These are phyloP conservation scores for Bufotes viridis DNA, from an alignment of 2,797 vertebrate genomes.

Conservation along the genomic window DNA sequence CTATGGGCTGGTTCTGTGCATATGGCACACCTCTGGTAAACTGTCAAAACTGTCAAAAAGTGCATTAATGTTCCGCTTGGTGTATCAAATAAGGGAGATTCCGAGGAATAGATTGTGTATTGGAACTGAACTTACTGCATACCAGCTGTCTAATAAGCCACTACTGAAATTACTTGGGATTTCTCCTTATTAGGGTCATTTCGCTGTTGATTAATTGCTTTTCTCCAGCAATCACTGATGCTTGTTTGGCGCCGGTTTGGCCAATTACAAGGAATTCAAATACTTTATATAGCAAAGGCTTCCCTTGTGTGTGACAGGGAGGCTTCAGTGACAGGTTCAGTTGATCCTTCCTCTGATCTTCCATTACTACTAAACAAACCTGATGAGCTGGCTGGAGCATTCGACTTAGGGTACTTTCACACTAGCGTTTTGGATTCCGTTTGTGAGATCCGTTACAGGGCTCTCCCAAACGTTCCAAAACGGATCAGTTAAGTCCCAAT, in stretches of 20 bases:
- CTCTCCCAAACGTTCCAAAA: too few species aligned
- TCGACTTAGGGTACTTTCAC: too few species aligned
- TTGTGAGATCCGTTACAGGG: too few species aligned
- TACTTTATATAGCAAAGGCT: slow-evolving; percentile 29
- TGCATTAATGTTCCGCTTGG: too few species aligned
- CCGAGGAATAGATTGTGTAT: too few species aligned
- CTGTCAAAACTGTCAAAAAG: too few species aligned
- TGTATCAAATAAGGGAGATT: too few species aligned
- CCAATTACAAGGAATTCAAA: slow-evolving; percentile 16
- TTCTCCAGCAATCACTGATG: slow-evolving; percentile 27
- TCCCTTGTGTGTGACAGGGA: slow-evolving; percentile 27
- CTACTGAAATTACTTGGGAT: not conserved
- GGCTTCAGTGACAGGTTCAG: slow-evolving; percentile 36
- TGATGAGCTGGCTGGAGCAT: slow-evolving; percentile 8
- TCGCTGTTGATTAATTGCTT: slow-evolving; percentile 20
- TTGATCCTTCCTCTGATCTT: slow-evolving; percentile 43
- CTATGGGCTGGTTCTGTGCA: too few species aligned
- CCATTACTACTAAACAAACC: slow-evolving; percentile 36
- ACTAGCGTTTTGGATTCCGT: too few species aligned
- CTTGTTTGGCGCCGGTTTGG: not conserved
- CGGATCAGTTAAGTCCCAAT: too few species aligned
- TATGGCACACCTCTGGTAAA: too few species aligned
- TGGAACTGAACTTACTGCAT: not conserved
- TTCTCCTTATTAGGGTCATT: slow-evolving; percentile 32
- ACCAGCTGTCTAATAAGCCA: not conserved